A percentile compares a stretch with the other conserved stretches of the same genome.
Evolutionary conservation across 1,140 invertebrate genomes (phyloP).

Genomic region (Drosophila aff.): DNA sequence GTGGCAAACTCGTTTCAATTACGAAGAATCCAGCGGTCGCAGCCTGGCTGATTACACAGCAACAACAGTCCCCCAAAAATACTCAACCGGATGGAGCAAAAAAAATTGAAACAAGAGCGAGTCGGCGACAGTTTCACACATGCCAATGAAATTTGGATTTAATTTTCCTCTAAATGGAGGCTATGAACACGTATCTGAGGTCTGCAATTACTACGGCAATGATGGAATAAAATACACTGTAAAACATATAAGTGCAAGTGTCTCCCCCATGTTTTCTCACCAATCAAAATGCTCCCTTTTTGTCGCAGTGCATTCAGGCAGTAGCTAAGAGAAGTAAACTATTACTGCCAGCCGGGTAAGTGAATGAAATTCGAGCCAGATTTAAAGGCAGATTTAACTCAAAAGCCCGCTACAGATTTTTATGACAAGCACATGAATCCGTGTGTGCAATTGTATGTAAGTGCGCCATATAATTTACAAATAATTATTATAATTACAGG

Average conservation of each 20-base stretch:
- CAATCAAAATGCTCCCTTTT: neutral
- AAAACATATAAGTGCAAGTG: slow-evolving; percentile 6
- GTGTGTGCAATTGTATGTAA: slow-evolving; percentile 80
- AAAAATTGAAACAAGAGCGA: slow-evolving; percentile 23
- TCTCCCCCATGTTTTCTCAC: neutral
- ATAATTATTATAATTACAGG: slow-evolving; percentile 83
- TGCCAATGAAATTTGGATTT: slow-evolving; percentile 71
- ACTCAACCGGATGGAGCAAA: slow-evolving; percentile 41
- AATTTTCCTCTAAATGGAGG: slow-evolving; percentile 72
- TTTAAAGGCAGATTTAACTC: slow-evolving; percentile 62
- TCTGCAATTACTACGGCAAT: slow-evolving; percentile 35
- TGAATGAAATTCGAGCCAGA: slow-evolving; percentile 48
- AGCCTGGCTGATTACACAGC: slow-evolving; percentile 28
- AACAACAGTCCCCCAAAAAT: slow-evolving; percentile 27
- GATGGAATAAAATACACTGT: slow-evolving; percentile 28
- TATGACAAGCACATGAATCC: slow-evolving; percentile 78
- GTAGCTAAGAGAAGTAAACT: slow-evolving; percentile 28
- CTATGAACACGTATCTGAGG: slow-evolving; percentile 71
- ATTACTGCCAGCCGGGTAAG: slow-evolving; percentile 43
- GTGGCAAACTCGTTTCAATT: slow-evolving; percentile 83
- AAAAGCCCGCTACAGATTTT: slow-evolving; percentile 58
- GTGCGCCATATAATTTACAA: slow-evolving; percentile 81
- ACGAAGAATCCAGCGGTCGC: slow-evolving; percentile 56
- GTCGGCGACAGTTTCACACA: slow-evolving; percentile 63
- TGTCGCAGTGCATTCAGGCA: slow-evolving; percentile 23